phyloP scores from a whole-genome alignment of 2,888 invertebrate genomes.

The Acrobasis suavella region DNA sequence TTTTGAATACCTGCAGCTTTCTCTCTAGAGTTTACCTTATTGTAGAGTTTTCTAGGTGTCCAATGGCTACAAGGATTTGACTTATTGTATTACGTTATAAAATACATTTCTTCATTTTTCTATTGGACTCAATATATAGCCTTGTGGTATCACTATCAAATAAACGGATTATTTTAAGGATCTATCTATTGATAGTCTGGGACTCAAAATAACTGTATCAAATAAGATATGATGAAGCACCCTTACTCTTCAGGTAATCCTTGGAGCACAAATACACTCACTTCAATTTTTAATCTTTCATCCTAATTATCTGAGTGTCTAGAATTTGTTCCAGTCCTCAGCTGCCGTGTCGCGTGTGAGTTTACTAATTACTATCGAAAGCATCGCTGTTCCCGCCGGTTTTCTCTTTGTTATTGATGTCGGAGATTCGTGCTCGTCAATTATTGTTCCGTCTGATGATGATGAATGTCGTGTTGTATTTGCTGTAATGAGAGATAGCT shows the following conservation, averaged over 20 bases:
- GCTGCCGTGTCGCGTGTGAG: background rate
- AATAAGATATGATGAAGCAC: no score
- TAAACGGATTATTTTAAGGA: no score
- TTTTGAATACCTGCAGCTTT: slow-evolving; percentile 5
- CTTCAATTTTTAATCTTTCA: background rate
- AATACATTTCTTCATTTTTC: no score
- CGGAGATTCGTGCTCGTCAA: slow-evolving; percentile 18
- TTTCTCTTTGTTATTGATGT: slow-evolving; percentile 21
- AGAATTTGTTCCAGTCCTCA: background rate
- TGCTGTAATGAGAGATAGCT: background rate
- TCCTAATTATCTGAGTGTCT: background rate
- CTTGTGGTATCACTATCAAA: no score
- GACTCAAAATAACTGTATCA: no score
- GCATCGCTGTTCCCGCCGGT: slow-evolving; percentile 13
- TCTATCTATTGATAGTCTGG: no score
- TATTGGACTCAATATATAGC: no score
- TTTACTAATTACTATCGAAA: slow-evolving; percentile 12
- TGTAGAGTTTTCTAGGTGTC: background rate
- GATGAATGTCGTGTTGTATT: slow-evolving; percentile 11
- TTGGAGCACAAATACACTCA: background rate
- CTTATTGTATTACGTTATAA: background rate
- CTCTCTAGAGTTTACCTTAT: background rate
- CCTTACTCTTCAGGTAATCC: background rate
- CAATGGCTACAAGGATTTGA: background rate
- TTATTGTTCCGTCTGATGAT: slow-evolving; percentile 10